These are phyloP conservation scores for Heliconius hermathena DNA, from an alignment of 1,140 invertebrate genomes.

Conservation along the genomic window DNA sequence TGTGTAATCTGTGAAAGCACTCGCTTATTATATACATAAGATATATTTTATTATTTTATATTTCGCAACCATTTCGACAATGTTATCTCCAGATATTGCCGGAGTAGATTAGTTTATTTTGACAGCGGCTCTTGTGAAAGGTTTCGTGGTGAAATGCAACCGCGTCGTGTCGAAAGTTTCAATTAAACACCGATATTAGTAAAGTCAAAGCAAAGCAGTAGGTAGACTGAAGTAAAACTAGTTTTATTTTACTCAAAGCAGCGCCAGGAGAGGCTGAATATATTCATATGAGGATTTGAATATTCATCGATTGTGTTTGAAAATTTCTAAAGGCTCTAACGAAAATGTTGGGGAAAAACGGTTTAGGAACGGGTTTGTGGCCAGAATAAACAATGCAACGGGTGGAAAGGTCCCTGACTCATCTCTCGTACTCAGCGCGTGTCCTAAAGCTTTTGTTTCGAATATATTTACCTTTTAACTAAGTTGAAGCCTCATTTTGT, in stretches of 20 bases:
- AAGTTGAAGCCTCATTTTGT: constrained; percentile 52
- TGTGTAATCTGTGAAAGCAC: constrained; percentile 76
- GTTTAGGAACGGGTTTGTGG: constrained; percentile 55
- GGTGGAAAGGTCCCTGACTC: constrained; percentile 77
- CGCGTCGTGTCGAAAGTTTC: constrained; percentile 34
- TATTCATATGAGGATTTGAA: constrained; percentile 23
- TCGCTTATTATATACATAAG: constrained; percentile 35
- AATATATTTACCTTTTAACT: constrained; percentile 69
- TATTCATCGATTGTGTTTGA: constrained; percentile 32
- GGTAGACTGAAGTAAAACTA: constrained; percentile 1
- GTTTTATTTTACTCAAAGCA: constrained; percentile 7
- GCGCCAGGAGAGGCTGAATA: not conserved
- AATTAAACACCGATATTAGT: constrained; percentile 35
- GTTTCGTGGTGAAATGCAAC: constrained; percentile 30
- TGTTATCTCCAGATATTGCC: constrained; percentile 18
- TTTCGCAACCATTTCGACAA: constrained; percentile 35
- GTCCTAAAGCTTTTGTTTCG: constrained; percentile 62
- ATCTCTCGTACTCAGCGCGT: constrained; percentile 59
- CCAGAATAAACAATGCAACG: constrained; percentile 71
- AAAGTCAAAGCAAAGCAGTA: constrained; percentile 9
- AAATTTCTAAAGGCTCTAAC: constrained; percentile 31
- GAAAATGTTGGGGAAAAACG: constrained; percentile 54
- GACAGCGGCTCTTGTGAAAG: constrained; percentile 21
- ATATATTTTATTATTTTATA: constrained; percentile 27
- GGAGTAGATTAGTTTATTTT: constrained; percentile 23